Evolutionary conservation across 2,113 vertebrate species (phyloP).

Genomic region (Dryoscopus gambensis): DNA sequence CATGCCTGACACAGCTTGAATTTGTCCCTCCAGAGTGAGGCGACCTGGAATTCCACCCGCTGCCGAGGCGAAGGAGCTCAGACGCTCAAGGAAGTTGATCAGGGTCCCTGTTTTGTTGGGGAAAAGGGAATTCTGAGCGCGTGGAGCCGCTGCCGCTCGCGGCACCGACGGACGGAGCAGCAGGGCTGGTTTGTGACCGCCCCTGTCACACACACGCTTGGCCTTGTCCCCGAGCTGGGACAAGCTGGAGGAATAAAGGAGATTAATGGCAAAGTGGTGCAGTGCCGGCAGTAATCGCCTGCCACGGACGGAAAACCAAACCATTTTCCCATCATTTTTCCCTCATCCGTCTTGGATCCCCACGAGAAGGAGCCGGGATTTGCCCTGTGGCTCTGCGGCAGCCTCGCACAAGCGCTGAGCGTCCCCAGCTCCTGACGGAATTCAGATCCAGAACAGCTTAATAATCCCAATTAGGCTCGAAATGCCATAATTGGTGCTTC

Average conservation of each 20-base stretch:
- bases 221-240: not conserved
- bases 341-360: not conserved
- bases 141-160: not conserved
- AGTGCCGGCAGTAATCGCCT: not conserved
- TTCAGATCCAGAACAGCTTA: not conserved
- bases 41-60: not conserved
- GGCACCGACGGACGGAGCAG: not conserved
- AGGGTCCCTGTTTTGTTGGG: not conserved
- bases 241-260: not conserved
- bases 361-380: not conserved
- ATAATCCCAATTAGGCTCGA: not conserved
- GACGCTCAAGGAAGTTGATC: not conserved
- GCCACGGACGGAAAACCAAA: not conserved
- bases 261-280: not conserved
- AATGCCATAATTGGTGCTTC: not conserved
- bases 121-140: not conserved
- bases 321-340: not conserved
- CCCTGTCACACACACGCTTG: not conserved
- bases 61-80: not conserved
- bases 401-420: not conserved
- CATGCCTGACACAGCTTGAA: not conserved
- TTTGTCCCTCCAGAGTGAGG: not conserved
- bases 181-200: not conserved
- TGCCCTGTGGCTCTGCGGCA: not conserved
- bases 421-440: accelerated